Conservation (phyloP, 2,113 vertebrate species). For the Cercocebus atys region DNA sequence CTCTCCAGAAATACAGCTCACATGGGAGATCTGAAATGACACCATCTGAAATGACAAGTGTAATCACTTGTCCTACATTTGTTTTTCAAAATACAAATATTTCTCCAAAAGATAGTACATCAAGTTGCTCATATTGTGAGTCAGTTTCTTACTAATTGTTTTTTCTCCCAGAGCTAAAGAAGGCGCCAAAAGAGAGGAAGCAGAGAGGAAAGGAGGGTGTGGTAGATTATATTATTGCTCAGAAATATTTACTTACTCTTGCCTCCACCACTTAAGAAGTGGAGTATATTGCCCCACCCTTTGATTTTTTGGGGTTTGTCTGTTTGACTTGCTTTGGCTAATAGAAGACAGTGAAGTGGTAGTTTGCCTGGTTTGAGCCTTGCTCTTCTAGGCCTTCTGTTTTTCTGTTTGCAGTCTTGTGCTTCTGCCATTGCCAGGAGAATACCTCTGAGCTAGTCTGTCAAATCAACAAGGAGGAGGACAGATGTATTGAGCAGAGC, state of each 20-base stretch:
- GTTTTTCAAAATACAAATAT: background rate
- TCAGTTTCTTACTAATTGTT: background rate
- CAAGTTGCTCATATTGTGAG: background rate
- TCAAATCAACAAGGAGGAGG: background rate
- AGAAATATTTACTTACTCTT: slow-evolving; percentile 35
- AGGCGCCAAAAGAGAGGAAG: background rate
- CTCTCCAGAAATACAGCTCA: background rate
- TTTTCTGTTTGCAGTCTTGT: background rate
- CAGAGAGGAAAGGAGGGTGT: background rate
- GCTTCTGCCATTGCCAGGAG: background rate
- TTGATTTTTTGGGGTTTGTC: background rate
- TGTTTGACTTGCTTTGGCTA: background rate
- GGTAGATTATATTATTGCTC: background rate
- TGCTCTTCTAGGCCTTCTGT: background rate
- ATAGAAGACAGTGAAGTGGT: background rate
- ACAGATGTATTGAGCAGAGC: background rate
- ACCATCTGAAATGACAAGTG: background rate
- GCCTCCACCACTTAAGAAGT: background rate
- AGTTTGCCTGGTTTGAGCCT: background rate
- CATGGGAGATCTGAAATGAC: background rate
- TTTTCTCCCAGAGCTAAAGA: background rate
- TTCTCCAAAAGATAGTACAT: background rate
- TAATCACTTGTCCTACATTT: background rate
- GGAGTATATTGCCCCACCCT: background rate
- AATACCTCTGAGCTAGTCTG: background rate